Percentiles rank a stretch among this genome's conserved stretches.
Conservation (phyloP, 2,797 vertebrate genomes). For the Epinephelus awoara region DNA sequence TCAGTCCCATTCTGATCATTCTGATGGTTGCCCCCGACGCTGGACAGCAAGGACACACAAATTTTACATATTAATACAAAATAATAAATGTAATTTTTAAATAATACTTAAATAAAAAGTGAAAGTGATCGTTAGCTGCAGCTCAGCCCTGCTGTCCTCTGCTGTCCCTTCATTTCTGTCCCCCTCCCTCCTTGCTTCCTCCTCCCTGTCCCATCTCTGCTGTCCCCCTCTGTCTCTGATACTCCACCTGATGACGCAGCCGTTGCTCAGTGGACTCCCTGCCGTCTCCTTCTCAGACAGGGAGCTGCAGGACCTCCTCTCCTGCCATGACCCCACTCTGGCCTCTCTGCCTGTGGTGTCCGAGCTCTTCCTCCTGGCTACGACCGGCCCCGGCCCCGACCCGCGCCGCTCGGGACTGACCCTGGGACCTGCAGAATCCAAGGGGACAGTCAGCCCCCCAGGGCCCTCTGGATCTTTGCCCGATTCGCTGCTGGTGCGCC, state of each 20-base stretch:
- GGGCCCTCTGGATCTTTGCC: conserved; percentile 75
- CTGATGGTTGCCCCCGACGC: conserved; percentile 55
- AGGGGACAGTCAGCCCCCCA: conserved; percentile 30
- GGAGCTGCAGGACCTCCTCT: conserved; percentile 78
- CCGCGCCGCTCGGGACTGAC: conserved; percentile 67
- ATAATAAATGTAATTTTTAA: no score
- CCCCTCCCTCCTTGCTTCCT: background rate
- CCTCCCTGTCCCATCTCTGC: no score
- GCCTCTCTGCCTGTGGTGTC: conserved; percentile 68
- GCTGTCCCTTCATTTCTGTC: no score
- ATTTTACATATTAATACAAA: no score
- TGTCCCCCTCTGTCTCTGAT: background rate
- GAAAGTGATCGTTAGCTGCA: no score
- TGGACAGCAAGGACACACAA: conserved; percentile 51
- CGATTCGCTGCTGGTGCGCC: conserved; percentile 78
- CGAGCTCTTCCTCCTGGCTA: conserved; percentile 74
- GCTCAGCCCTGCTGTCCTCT: no score
- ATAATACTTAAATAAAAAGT: no score
- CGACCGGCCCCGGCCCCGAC: conserved; percentile 68
- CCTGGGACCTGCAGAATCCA: conserved; percentile 40
- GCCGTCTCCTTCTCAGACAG: conserved; percentile 74
- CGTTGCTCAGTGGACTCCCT: conserved; percentile 67
- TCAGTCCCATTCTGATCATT: conserved; percentile 20
- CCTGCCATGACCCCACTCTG: conserved; percentile 63
- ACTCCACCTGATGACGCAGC: conserved; percentile 77